phyloP scores from a whole-genome alignment of 2,888 invertebrate genomes.

The Drosophila kanekoi region DNA sequence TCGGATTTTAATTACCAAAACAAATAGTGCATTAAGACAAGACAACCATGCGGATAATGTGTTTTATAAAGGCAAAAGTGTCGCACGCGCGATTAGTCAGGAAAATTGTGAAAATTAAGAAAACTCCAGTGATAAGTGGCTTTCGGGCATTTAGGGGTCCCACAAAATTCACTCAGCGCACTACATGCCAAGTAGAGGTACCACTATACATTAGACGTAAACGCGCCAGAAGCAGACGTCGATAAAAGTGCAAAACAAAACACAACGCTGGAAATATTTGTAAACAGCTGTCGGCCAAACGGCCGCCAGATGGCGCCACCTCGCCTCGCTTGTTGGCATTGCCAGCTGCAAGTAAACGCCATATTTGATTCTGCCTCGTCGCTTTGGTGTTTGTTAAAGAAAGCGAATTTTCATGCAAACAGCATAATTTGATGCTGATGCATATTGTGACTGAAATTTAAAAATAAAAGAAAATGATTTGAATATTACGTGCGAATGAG shows the following conservation, averaged over 20 bases:
- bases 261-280: slow-evolving; percentile 58
- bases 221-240: slow-evolving; percentile 55
- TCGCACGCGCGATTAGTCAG: slow-evolving; percentile 15
- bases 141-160: slow-evolving; percentile 77
- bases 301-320: slow-evolving; percentile 56
- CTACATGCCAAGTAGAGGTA: slow-evolving; percentile 74
- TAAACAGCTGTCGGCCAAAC: slow-evolving; percentile 59
- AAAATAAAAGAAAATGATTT: slow-evolving; percentile 40
- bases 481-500: slow-evolving; percentile 16
- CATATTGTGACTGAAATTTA: slow-evolving; percentile 40
- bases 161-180: slow-evolving; percentile 60
- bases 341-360: slow-evolving; percentile 76
- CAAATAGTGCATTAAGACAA: slow-evolving; percentile 4
- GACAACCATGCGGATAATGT: slow-evolving; percentile 23
- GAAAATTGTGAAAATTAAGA: slow-evolving; percentile 46
- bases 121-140: slow-evolving; percentile 73
- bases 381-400: slow-evolving; percentile 54
- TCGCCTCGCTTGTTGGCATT: slow-evolving; percentile 49
- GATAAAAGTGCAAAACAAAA: slow-evolving; percentile 70
- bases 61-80: slow-evolving; percentile 26
- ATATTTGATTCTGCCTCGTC: slow-evolving; percentile 81
- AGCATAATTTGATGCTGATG: slow-evolving; percentile 38
- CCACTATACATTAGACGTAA: slow-evolving; percentile 72
- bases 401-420: slow-evolving; percentile 60
- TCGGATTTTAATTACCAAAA: slow-evolving; percentile 24